phyloP scores from a whole-genome alignment of 2,888 invertebrate genomes.

The Latrodectus elegans region DNA sequence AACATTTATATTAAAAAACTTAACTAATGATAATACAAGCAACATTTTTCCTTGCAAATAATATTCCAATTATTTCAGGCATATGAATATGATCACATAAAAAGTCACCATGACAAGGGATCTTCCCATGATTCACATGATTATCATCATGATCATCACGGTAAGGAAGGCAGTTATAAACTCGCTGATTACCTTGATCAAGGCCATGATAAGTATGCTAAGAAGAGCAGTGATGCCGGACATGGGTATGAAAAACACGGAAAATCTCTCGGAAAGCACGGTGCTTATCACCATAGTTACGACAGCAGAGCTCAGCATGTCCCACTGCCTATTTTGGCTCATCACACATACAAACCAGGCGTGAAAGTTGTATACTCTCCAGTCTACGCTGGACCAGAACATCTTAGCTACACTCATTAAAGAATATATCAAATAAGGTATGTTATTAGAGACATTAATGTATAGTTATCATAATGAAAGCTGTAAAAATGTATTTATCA shows the following conservation, averaged over 20 bases:
- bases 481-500: not conserved
- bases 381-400: slow-evolving; percentile 30
- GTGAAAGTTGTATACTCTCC: slow-evolving; percentile 16
- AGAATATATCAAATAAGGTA: not conserved
- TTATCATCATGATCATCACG: slow-evolving; percentile 44
- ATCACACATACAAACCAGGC: slow-evolving; percentile 29
- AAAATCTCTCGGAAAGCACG: slow-evolving; percentile 26
- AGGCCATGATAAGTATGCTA: slow-evolving; percentile 35
- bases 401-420: slow-evolving; percentile 12
- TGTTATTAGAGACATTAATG: no score
- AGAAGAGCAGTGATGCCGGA: slow-evolving; percentile 38
- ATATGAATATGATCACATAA: slow-evolving; percentile 55
- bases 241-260: slow-evolving; percentile 35
- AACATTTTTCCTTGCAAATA: no score
- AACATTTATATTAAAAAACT: no score
- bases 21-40: no score
- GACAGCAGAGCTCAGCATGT: slow-evolving; percentile 13
- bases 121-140: slow-evolving; percentile 33
- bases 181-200: slow-evolving; percentile 23
- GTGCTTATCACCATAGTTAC: slow-evolving; percentile 41
- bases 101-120: slow-evolving; percentile 53
- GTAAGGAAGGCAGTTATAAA: slow-evolving; percentile 33
- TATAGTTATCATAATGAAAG: no score
- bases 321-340: slow-evolving; percentile 3
- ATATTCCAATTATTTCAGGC: slow-evolving; percentile 7